phyloP scores from a whole-genome alignment of 2,888 invertebrate species.

The Hydrotaea cyrtoneurina region DNA sequence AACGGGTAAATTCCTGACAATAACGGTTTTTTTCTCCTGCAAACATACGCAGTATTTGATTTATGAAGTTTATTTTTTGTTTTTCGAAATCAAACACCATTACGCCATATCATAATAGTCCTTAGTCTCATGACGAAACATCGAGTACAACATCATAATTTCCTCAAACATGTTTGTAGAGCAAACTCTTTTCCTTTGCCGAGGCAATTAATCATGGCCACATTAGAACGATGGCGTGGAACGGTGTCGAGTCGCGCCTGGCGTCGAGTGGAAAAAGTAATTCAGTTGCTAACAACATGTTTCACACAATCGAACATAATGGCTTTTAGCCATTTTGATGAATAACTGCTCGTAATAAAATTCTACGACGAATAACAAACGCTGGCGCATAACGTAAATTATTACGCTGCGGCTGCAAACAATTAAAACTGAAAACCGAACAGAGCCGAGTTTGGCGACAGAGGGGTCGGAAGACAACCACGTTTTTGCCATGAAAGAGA shows the following conservation, averaged over 20 bases:
- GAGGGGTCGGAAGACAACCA: no score
- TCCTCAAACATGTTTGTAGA: constrained; percentile 15
- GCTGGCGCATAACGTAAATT: constrained; percentile 2
- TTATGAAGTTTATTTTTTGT: no score
- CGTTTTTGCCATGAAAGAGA: no score
- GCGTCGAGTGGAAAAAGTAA: constrained; percentile 5
- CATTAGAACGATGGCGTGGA: constrained; percentile 35
- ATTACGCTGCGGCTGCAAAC: constrained; percentile 18
- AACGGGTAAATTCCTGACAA: no score
- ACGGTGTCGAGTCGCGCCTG: neutral
- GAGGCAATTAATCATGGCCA: constrained; percentile 58
- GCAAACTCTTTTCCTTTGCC: constrained; percentile 35
- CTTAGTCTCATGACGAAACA: neutral
- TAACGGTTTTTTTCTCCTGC: no score
- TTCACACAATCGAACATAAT: constrained; percentile 63
- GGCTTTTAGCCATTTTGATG: constrained; percentile 25
- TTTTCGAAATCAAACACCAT: no score
- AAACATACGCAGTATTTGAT: no score
- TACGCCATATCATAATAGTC: neutral
- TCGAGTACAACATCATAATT: neutral
- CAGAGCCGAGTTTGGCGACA: no score
- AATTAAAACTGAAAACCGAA: constrained; percentile 12
- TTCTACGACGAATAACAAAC: neutral
- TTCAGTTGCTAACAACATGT: constrained; percentile 62
- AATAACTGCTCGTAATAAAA: constrained; percentile 14